phyloP scores from a whole-genome alignment of 53 echinoderm and acorn worm genomes.

The Antedon mediterranea region DNA sequence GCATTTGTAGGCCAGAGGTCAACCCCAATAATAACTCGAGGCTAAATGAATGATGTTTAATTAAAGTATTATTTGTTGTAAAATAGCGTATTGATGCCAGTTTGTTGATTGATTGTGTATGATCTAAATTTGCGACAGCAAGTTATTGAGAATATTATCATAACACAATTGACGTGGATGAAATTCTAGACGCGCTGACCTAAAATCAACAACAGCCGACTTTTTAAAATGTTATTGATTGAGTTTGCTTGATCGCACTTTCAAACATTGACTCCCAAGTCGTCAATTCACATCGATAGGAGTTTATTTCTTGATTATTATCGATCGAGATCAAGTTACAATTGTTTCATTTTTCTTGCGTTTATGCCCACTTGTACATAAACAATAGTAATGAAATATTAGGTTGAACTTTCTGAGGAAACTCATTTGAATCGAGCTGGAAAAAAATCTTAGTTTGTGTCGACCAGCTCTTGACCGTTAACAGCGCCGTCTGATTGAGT shows the following conservation, averaged over 20 bases:
- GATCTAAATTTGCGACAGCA: background rate
- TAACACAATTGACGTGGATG: background rate
- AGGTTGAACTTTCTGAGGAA: background rate
- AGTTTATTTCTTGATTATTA: background rate
- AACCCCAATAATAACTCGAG: background rate
- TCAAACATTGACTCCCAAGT: background rate
- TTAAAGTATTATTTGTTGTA: background rate
- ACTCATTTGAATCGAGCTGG: background rate
- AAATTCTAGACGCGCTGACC: background rate
- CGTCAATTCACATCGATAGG: background rate
- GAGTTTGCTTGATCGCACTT: background rate
- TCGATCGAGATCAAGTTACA: background rate
- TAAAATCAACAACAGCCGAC: background rate
- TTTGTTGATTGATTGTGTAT: background rate
- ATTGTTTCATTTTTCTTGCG: background rate
- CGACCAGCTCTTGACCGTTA: background rate
- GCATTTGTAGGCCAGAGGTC: background rate
- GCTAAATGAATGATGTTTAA: background rate
- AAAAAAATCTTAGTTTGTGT: background rate
- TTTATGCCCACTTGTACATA: background rate
- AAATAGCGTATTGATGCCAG: background rate
- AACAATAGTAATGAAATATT: background rate
- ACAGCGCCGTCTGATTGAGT: background rate
- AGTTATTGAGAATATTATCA: background rate
- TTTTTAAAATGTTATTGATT: background rate